Conservation (phyloP, 2,113 vertebrate species). For the Antechinus stuartii region DNA sequence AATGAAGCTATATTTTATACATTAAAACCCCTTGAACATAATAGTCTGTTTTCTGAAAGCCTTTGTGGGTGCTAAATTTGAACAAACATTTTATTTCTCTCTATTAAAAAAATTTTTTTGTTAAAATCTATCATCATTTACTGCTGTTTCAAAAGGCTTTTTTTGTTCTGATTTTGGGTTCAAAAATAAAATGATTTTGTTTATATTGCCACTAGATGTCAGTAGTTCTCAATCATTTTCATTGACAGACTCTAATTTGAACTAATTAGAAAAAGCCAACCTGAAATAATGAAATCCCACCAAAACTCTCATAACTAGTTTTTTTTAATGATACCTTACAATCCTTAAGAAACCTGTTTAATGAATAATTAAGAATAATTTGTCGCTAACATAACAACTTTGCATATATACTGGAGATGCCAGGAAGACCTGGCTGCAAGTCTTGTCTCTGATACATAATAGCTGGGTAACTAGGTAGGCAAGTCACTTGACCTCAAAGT, state of each 20-base stretch:
- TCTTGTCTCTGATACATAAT: background rate
- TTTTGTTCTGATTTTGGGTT: background rate
- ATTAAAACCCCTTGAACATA: background rate
- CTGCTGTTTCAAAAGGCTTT: background rate
- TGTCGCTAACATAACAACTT: slow-evolving; percentile 8
- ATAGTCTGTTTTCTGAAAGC: background rate
- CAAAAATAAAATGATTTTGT: background rate
- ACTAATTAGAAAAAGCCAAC: background rate
- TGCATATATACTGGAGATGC: background rate
- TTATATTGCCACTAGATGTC: slow-evolving; percentile 79
- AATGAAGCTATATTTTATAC: background rate
- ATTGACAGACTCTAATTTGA: background rate
- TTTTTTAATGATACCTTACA: background rate
- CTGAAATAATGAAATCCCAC: background rate
- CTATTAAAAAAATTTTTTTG: background rate
- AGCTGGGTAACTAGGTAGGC: background rate
- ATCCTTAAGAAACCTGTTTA: background rate
- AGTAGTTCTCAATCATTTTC: slow-evolving; percentile 15
- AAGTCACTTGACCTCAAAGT: background rate
- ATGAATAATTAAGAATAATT: background rate
- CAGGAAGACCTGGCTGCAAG: background rate
- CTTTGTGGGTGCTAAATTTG: background rate
- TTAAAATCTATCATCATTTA: slow-evolving; percentile 10
- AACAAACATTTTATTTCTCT: background rate
- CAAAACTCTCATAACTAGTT: background rate